These are phyloP conservation scores for Cybosia mesomella DNA, from an alignment of 2,888 invertebrate species.

Conservation along the genomic window DNA sequence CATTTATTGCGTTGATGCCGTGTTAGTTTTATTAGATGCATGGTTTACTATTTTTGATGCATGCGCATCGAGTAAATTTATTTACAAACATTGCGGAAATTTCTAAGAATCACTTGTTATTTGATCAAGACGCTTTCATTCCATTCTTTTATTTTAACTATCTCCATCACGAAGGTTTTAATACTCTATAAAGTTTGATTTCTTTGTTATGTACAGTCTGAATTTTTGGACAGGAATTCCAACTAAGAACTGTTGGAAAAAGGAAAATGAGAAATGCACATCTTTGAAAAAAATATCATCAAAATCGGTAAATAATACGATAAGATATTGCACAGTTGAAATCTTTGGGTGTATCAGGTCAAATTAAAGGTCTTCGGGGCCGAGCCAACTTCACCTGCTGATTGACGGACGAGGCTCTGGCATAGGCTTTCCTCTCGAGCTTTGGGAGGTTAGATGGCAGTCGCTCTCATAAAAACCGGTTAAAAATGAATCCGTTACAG, in stretches of 20 bases:
- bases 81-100: constrained; percentile 24
- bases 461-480: background rate
- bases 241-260: background rate
- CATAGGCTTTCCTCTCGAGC: background rate
- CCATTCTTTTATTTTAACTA: background rate
- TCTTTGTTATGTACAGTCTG: background rate
- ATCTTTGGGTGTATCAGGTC: background rate
- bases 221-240: background rate
- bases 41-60: constrained; percentile 47
- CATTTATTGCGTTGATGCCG: constrained; percentile 51
- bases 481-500: background rate
- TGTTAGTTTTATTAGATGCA: constrained; percentile 45
- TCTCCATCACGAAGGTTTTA: background rate
- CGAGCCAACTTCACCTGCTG: no score
- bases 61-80: constrained; percentile 45
- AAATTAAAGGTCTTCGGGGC: no score
- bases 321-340: background rate
- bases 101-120: constrained; percentile 7
- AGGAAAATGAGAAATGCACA: background rate
- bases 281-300: background rate
- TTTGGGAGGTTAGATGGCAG: background rate
- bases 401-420: no score
- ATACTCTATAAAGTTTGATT: background rate
- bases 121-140: background rate
- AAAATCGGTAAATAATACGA: no score